Evolutionary conservation across 2,888 invertebrate genomes (phyloP), one percentile per base, ranked within the genome.

Genomic region (Diplazon laetatorius): DNA sequence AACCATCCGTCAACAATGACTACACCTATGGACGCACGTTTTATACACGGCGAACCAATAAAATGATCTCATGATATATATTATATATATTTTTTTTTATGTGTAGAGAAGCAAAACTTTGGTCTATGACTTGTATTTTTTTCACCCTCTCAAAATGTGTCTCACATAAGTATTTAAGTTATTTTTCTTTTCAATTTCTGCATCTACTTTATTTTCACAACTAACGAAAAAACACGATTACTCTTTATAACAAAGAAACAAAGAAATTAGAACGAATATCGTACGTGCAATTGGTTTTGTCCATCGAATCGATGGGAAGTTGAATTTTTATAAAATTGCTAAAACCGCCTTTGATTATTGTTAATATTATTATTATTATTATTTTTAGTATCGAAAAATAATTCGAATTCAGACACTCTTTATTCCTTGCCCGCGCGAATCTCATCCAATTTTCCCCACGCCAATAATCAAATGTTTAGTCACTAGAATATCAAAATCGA

Each of bases 41-140:
- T 52, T 52, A 35, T 52, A 35, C 44, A 71, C 42, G 71, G 55
- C 44, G 42, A 71, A 63, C 62, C 71, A 71, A 71, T 63, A 71
- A 71, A 71, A 62, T 71, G 71, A 71, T 71, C 71, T 71, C 71
- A 71, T 55, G 52, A 71, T 52, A 71, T n/a, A n/a, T n/a, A n/a
- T n/a, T n/a, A n/a, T n/a, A n/a, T n/a, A n/a, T n/a, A n/a, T n/a
- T 46, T 71, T 71, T 18, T 70, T 70, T 63, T 25, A 71, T 71
- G 62, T 42, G 30, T 63, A 44, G 59, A 71, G 52, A 55, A 63
- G 35, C 52, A 63, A 35, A 50, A 10, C n/a, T 35, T 25, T n/a
- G n/a, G n/a, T n/a, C n/a, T n/a, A n/a, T n/a, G n/a, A n/a, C 16
- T 30, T 55, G 35, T 63, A 12, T 42, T n/a, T 62, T 39, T 59